Evolutionary conservation across 35 echinoderm and acorn worm genomes (phyloP).

Genomic region (Diadema setosum): DNA sequence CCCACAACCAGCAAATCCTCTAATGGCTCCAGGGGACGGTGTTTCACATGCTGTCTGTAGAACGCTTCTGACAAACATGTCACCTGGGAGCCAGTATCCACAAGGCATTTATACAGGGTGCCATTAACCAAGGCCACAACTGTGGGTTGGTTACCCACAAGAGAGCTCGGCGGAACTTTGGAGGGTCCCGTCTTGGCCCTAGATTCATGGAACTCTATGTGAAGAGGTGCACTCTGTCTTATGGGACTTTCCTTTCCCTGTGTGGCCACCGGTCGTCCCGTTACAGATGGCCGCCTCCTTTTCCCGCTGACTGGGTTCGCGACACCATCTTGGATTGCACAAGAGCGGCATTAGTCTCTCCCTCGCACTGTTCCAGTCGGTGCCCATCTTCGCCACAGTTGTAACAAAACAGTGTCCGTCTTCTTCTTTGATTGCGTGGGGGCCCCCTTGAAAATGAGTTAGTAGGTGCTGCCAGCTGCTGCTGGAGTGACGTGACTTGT

Average conservation of each 20-base stretch:
- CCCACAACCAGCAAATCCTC: not conserved
- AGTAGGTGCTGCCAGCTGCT: not conserved
- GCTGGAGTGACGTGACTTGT: not conserved
- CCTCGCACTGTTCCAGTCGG: not conserved
- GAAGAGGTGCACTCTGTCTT: no score
- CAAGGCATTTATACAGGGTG: not conserved
- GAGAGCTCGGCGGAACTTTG: no score
- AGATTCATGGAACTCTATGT: no score
- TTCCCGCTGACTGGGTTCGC: no score
- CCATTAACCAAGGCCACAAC: not conserved
- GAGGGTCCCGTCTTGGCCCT: no score
- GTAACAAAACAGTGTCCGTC: not conserved
- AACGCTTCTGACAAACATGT: no score
- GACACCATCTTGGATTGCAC: slow-evolving; percentile 1
- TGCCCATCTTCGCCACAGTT: slow-evolving; percentile 41
- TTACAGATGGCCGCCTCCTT: no score
- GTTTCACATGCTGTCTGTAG: not conserved
- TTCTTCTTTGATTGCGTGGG: not conserved
- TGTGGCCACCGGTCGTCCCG: not conserved
- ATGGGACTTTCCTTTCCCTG: not conserved
- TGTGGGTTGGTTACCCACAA: no score
- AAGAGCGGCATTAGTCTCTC: not conserved
- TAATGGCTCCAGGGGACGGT: not conserved
- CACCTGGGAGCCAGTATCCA: slow-evolving; percentile 55
- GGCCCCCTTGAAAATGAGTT: not conserved